These are phyloP conservation scores for Micrastur ruficollis DNA, from an alignment of 2,797 vertebrate genomes.

Conservation along the genomic window DNA sequence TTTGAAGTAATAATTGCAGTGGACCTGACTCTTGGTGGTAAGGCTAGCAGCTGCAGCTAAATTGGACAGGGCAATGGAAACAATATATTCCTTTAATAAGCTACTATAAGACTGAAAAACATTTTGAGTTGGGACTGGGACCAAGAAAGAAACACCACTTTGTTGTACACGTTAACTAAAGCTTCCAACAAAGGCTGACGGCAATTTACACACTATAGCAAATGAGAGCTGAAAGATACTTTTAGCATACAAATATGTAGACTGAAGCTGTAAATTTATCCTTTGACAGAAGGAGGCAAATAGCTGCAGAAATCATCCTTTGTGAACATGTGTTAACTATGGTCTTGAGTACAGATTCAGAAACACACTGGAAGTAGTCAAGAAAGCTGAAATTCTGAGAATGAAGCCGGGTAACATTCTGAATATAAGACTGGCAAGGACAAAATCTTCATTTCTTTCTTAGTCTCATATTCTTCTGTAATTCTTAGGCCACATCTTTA, in stretches of 20 bases:
- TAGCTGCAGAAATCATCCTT: not conserved
- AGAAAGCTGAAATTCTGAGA: not conserved
- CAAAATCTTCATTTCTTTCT: not conserved
- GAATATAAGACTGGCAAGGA: not conserved
- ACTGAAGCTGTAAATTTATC: not conserved
- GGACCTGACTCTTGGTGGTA: not conserved
- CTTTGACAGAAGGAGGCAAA: not conserved
- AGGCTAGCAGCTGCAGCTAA: not conserved
- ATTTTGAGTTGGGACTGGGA: not conserved
- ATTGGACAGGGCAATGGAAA: not conserved
- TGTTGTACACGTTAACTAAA: not conserved
- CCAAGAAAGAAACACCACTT: not conserved
- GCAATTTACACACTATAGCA: not conserved
- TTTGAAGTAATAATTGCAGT: conserved; percentile 20
- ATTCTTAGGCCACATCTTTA: not conserved
- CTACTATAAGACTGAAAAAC: not conserved
- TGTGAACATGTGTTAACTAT: not conserved
- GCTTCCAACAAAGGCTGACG: not conserved
- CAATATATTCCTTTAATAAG: not conserved
- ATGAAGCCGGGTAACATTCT: not conserved
- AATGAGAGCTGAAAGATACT: not conserved
- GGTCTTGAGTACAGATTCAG: not conserved
- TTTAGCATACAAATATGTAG: not conserved
- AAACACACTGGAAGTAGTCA: accelerated
- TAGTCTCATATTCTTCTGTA: not conserved